These are phyloP conservation scores for Papilio protenor DNA, from an alignment of 2,888 invertebrate species.

Conservation along the genomic window DNA sequence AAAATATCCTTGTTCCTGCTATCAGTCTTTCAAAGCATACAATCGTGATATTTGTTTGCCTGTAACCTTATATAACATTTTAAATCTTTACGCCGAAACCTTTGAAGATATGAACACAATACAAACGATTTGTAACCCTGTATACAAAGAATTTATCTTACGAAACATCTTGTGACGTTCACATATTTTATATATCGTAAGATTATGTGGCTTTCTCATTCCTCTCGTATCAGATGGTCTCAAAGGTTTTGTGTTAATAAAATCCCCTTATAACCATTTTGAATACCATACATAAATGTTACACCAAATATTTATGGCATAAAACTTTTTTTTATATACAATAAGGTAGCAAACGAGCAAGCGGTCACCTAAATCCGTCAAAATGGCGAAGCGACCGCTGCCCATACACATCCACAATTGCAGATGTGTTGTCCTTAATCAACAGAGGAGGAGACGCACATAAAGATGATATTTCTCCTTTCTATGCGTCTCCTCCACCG, in stretches of 20 bases:
- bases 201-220: conserved; percentile 5
- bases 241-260: conserved; percentile 2
- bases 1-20: too few species aligned
- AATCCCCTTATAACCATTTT: not conserved
- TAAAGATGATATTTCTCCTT: too few species aligned
- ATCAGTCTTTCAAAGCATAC: not conserved
- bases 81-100: conserved; percentile 11
- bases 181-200: conserved; percentile 19
- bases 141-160: conserved; percentile 40
- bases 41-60: not conserved
- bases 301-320: too few species aligned
- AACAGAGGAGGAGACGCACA: too few species aligned
- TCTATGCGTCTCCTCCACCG: too few species aligned
- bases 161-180: conserved; percentile 23
- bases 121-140: conserved; percentile 32
- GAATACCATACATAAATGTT: not conserved
- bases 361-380: too few species aligned
- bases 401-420: too few species aligned
- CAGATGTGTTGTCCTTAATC: too few species aligned
- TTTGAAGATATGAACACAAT: conserved; percentile 30
- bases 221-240: not conserved
- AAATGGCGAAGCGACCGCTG: too few species aligned
- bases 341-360: too few species aligned
- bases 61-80: not conserved
- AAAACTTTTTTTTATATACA: too few species aligned